These are phyloP conservation scores for Metallyticus violacea DNA, from an alignment of 2,888 invertebrate genomes.

Conservation along the genomic window DNA sequence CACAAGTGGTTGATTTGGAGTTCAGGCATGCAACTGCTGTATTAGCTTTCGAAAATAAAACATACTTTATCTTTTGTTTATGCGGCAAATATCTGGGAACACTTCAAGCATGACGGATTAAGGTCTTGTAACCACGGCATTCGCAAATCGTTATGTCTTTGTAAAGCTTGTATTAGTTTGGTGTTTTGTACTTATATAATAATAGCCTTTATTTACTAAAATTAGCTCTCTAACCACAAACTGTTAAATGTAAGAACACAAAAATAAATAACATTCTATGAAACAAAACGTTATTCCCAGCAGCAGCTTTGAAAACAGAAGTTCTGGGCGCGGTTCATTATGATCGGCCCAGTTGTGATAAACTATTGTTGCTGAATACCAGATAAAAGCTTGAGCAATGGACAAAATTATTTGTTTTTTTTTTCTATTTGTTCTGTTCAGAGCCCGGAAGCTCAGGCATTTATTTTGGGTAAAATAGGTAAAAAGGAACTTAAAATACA, in stretches of 20 bases:
- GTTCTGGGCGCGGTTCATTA: too few species aligned
- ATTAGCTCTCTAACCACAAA: neutral
- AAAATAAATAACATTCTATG: neutral
- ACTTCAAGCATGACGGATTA: neutral
- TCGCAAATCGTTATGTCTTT: neutral
- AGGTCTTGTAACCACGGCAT: neutral
- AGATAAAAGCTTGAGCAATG: too few species aligned
- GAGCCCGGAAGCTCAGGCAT: too few species aligned
- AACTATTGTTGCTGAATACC: too few species aligned
- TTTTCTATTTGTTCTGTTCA: too few species aligned
- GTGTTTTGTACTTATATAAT: neutral
- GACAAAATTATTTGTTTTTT: too few species aligned
- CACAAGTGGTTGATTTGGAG: neutral
- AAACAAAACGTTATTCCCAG: too few species aligned
- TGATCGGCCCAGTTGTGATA: too few species aligned
- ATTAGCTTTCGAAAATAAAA: neutral
- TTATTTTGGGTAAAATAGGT: too few species aligned
- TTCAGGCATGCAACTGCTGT: too few species aligned
- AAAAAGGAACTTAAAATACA: too few species aligned
- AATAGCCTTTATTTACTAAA: neutral
- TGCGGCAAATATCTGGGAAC: neutral
- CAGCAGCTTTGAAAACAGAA: too few species aligned
- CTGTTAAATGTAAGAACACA: neutral
- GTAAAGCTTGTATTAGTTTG: neutral
- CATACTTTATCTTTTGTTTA: neutral